phyloP scores from a whole-genome alignment of 2,888 invertebrate genomes.

The Drosophila mayaguana region DNA sequence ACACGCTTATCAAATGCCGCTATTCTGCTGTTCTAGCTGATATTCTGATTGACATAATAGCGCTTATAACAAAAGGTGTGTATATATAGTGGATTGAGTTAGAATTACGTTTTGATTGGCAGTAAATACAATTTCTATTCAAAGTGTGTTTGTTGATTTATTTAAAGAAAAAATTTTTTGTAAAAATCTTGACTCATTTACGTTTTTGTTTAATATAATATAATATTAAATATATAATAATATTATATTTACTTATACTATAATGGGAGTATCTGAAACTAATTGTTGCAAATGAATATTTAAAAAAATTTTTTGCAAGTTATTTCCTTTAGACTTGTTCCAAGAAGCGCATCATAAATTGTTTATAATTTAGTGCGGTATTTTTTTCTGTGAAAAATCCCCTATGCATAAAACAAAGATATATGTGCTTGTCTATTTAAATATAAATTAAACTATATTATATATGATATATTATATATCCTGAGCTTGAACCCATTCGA shows the following conservation, averaged over 20 bases:
- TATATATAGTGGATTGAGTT: background rate
- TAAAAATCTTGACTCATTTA: background rate
- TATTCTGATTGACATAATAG: slow-evolving; percentile 1
- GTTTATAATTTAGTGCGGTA: background rate
- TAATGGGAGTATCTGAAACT: too few relatives aligned
- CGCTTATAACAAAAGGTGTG: background rate
- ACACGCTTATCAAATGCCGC: slow-evolving; percentile 45
- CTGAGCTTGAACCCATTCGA: background rate
- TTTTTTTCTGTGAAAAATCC: background rate
- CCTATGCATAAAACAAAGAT: background rate
- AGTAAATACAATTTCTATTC: background rate
- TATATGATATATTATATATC: background rate
- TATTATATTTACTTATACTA: too few relatives aligned
- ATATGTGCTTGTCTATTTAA: background rate
- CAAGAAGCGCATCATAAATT: background rate
- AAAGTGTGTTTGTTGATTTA: background rate
- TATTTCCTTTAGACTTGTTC: background rate
- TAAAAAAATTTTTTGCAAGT: too few relatives aligned
- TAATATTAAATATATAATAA: background rate
- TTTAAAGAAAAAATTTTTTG: too few relatives aligned
- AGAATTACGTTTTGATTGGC: background rate
- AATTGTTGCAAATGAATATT: too few relatives aligned
- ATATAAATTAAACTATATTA: background rate
- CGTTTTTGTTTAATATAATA: too few relatives aligned
- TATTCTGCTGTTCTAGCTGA: background rate